Conservation (phyloP, 1,140 invertebrate species). For the Calliphora vicina region DNA sequence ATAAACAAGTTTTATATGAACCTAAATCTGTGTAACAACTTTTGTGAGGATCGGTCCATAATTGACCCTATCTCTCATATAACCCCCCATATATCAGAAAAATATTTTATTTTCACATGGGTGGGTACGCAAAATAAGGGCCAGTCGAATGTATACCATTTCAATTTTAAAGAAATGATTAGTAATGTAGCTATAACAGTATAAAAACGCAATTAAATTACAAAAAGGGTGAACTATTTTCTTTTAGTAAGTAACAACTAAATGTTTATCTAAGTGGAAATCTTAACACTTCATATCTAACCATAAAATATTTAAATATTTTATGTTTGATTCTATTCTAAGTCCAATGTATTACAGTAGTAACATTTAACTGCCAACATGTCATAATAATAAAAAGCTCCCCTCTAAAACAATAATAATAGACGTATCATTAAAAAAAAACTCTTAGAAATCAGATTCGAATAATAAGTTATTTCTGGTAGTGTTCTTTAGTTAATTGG, state of each 20-base stretch:
- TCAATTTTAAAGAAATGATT: too few species aligned
- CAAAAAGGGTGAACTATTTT: neutral
- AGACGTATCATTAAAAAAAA: neutral
- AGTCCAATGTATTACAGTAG: neutral
- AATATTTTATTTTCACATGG: too few species aligned
- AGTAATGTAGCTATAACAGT: too few species aligned
- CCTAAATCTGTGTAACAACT: too few species aligned
- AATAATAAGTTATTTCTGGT: neutral
- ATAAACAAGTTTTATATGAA: too few species aligned
- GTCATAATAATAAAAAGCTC: conserved; percentile 14
- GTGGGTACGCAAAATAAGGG: too few species aligned
- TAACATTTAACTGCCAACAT: neutral
- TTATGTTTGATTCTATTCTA: neutral
- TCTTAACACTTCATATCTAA: conserved; percentile 6
- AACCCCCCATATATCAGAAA: too few species aligned
- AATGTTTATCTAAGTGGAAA: conserved; percentile 7
- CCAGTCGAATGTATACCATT: too few species aligned
- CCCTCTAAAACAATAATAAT: neutral
- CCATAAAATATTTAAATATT: conserved; percentile 12
- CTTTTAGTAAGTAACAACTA: neutral
- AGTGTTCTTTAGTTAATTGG: neutral
- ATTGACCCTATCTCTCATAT: too few species aligned
- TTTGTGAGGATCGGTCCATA: too few species aligned
- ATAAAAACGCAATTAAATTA: too few species aligned
- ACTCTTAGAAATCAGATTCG: neutral